A percentile compares a stretch with the other conserved stretches of the same genome.
Conservation (phyloP, 2,113 vertebrate species). For the Nothocercus nigrocapillus region DNA sequence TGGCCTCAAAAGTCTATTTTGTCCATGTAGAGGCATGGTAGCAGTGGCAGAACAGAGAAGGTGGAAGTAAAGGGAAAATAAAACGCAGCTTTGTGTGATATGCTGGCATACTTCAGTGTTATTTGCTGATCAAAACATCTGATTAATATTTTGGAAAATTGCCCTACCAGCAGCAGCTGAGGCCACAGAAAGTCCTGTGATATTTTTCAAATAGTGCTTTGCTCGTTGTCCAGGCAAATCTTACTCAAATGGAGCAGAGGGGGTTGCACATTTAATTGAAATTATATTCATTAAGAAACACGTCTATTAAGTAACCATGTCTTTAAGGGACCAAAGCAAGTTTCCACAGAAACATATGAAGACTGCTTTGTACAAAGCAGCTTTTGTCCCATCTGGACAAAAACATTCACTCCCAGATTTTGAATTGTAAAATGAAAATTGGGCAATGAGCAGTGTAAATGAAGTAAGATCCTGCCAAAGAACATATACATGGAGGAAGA, state of each 20-base stretch:
- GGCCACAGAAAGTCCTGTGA: not conserved
- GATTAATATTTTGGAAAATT: not conserved
- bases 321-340: not conserved
- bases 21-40: not conserved
- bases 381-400: too few species aligned
- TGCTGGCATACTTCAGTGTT: not conserved
- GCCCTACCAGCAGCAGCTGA: not conserved
- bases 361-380: not conserved
- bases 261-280: not conserved
- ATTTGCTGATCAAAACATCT: not conserved
- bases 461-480: not conserved
- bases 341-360: not conserved
- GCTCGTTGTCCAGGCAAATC: not conserved
- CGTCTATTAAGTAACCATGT: not conserved
- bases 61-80: not conserved
- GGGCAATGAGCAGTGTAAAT: not conserved
- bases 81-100: not conserved
- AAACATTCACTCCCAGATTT: not conserved
- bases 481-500: not conserved
- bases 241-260: not conserved
- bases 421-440: not conserved
- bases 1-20: not conserved
- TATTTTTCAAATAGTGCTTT: not conserved
- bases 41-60: not conserved
- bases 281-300: not conserved